Conservation (phyloP, 37 sponge, comb jelly and placozoan genomes). For the Diacarnus erythraeanus region DNA sequence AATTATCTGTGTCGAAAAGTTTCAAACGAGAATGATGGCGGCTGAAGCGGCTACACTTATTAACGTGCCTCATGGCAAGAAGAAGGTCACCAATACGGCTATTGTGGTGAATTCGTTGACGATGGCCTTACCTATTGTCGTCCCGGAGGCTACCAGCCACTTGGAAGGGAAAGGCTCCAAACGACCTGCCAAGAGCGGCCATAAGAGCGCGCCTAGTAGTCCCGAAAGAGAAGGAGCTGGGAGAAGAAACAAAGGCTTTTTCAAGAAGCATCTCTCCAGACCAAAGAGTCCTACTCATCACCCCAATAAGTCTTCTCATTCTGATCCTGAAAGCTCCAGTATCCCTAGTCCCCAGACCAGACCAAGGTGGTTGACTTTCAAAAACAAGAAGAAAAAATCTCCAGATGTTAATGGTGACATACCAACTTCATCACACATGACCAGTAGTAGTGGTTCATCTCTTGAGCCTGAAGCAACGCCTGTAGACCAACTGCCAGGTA, state of each 20-base stretch:
- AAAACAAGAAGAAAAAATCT: constrained; percentile 28
- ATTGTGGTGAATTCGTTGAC: constrained; percentile 9
- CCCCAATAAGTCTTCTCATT: constrained; percentile 5
- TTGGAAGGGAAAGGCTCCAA: too few species aligned
- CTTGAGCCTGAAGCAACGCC: constrained; percentile 34
- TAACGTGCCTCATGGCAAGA: background rate
- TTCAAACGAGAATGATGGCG: constrained; percentile 10
- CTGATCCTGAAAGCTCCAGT: constrained; percentile 31
- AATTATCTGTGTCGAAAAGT: background rate
- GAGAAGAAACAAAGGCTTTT: constrained; percentile 11
- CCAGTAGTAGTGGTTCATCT: background rate
- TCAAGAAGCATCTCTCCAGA: constrained; percentile 15
- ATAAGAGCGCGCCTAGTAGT: constrained; percentile 17
- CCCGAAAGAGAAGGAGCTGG: background rate
- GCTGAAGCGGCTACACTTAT: constrained; percentile 1
- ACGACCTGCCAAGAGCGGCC: too few species aligned
- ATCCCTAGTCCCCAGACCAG: constrained; percentile 4
- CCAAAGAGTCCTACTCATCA: constrained; percentile 17
- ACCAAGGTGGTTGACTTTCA: constrained; percentile 36
- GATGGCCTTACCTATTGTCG: background rate
- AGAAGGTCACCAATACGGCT: background rate
- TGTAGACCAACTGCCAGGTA: constrained; percentile 40
- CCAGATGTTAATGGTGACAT: constrained; percentile 14
- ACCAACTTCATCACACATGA: background rate
- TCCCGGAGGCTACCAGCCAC: constrained; percentile 10